Conservation (phyloP, 1,140 invertebrate genomes). For the Magallana ariakensis region DNA sequence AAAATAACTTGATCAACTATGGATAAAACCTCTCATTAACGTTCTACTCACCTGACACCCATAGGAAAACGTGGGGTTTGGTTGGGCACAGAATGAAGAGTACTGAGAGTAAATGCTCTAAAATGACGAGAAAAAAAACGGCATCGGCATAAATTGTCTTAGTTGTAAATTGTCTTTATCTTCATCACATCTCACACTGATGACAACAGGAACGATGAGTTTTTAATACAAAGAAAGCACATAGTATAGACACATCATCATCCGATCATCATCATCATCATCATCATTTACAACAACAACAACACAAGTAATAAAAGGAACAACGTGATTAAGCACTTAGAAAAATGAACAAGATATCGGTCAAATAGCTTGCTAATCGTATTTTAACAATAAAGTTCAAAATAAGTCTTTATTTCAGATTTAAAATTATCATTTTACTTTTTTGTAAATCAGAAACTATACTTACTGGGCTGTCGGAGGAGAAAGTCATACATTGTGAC, state of each 20-base stretch:
- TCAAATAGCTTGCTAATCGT: no score
- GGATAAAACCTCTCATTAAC: no score
- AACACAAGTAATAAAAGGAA: background rate
- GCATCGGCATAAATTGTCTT: no score
- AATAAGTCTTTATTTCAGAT: no score
- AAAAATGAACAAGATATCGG: background rate
- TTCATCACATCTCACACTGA: no score
- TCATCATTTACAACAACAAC: background rate
- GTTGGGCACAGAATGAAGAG: background rate
- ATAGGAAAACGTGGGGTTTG: background rate
- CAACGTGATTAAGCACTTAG: background rate
- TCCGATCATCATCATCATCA: background rate
- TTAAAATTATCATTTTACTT: no score
- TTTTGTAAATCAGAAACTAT: background rate
- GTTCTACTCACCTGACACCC: background rate
- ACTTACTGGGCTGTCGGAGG: conserved; percentile 15
- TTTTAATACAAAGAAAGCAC: no score
- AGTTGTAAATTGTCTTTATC: no score
- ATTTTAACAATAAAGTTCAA: no score
- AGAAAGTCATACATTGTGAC: conserved; percentile 3
- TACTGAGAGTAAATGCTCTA: conserved; percentile 17
- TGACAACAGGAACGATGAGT: no score
- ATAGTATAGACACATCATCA: background rate
- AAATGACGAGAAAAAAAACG: background rate
- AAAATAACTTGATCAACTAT: no score